A percentile compares a stretch with the other conserved stretches of the same genome.
These are phyloP conservation scores for Dryoscopus gambensis DNA, from an alignment of 2,113 vertebrate genomes.

Conservation along the genomic window DNA sequence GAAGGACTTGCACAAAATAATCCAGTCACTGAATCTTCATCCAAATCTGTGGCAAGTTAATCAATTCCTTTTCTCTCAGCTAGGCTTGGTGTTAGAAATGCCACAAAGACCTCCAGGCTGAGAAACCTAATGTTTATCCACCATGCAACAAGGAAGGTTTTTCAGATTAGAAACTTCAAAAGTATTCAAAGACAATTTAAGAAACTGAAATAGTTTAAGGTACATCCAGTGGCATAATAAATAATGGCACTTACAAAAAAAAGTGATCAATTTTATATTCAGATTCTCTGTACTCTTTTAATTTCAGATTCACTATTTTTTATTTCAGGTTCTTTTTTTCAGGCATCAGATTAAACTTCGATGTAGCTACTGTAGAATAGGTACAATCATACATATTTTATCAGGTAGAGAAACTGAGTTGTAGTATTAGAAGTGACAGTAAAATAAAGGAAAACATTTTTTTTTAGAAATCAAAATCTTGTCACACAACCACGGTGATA, in stretches of 20 bases:
- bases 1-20: background rate
- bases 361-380: background rate
- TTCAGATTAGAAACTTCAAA: background rate
- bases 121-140: background rate
- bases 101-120: background rate
- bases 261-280: background rate
- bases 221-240: background rate
- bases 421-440: background rate
- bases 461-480: background rate
- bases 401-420: background rate
- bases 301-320: background rate
- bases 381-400: background rate
- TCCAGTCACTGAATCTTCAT: background rate
- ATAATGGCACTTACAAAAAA: background rate
- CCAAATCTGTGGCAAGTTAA: background rate
- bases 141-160: background rate
- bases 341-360: background rate
- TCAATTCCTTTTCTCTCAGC: background rate
- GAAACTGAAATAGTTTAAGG: background rate
- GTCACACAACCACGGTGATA: background rate
- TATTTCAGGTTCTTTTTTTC: background rate
- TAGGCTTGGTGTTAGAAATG: background rate
- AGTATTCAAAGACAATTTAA: background rate
- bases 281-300: background rate
- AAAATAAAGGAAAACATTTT: background rate